Evolutionary conservation across 1,140 invertebrate genomes (phyloP).

Genomic region (Meteorus sp.): DNA sequence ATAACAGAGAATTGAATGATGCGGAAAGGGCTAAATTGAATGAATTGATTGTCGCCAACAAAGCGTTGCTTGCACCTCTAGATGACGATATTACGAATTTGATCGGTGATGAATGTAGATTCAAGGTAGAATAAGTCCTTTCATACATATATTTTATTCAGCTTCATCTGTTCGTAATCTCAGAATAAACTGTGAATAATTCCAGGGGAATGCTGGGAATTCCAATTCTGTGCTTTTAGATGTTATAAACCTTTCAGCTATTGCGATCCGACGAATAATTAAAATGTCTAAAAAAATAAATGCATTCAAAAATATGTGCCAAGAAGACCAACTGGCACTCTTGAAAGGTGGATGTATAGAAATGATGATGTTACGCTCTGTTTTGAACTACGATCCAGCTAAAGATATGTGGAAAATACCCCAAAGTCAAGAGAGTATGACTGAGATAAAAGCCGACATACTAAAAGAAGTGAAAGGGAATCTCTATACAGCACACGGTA

Average conservation of each 20-base stretch:
- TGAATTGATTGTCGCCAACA: slow-evolving; percentile 81
- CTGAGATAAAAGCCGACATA: slow-evolving; percentile 79
- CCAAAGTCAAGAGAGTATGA: slow-evolving; percentile 70
- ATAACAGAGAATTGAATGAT: slow-evolving; percentile 75
- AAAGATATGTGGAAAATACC: slow-evolving; percentile 85
- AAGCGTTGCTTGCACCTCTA: slow-evolving; percentile 77
- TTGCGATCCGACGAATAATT: slow-evolving; percentile 85
- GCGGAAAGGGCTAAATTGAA: slow-evolving; percentile 79
- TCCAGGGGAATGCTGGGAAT: slow-evolving; percentile 61
- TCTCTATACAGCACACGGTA: slow-evolving; percentile 81
- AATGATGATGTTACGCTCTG: slow-evolving; percentile 89
- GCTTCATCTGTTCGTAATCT: too few species aligned
- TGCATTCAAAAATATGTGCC: slow-evolving; percentile 86
- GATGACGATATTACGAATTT: slow-evolving; percentile 77
- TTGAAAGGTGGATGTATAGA: slow-evolving; percentile 87
- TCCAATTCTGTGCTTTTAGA: slow-evolving; percentile 76
- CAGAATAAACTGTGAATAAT: slow-evolving; percentile 27
- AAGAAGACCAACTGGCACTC: slow-evolving; percentile 87
- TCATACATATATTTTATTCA: neutral
- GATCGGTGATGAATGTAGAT: slow-evolving; percentile 63
- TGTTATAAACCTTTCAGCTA: slow-evolving; percentile 87
- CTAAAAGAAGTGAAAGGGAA: slow-evolving; percentile 85
- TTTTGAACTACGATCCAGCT: slow-evolving; percentile 84
- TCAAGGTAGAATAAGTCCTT: slow-evolving; percentile 56
- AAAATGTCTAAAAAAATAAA: slow-evolving; percentile 91